A percentile compares a stretch with the other conserved stretches of the same genome.
Evolutionary conservation across 2,888 invertebrate species (phyloP).

Genomic region (Charanyca ferruginea): DNA sequence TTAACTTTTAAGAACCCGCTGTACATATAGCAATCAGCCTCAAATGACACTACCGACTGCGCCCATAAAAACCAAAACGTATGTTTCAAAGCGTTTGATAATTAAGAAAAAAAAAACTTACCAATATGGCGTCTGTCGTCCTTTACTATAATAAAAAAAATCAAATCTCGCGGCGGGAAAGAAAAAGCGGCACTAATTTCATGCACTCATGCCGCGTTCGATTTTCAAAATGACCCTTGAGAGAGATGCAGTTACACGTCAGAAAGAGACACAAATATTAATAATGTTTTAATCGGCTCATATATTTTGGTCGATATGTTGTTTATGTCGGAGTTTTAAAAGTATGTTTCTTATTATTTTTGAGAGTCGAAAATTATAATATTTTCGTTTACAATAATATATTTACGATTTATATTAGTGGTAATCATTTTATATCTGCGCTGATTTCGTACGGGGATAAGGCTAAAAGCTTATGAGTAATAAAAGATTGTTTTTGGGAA

Average conservation of each 20-base stretch:
- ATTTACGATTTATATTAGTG: conserved; percentile 51
- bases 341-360: conserved; percentile 61
- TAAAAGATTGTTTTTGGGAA: conserved; percentile 37
- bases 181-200: conserved; percentile 89
- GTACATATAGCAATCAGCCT: conserved; percentile 58
- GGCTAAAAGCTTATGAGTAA: conserved; percentile 19
- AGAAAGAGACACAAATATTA: conserved; percentile 73
- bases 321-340: conserved; percentile 74
- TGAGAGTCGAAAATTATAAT: conserved; percentile 56
- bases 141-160: conserved; percentile 79
- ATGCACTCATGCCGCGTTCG: conserved; percentile 85
- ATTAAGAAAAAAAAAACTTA: conserved; percentile 78
- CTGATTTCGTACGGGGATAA: conserved; percentile 29
- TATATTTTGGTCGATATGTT: conserved; percentile 86
- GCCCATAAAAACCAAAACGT: conserved; percentile 70
- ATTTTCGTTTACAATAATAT: conserved; percentile 61
- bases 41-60: conserved; percentile 65
- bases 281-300: conserved; percentile 89
- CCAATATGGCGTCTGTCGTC: conserved; percentile 86
- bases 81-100: conserved; percentile 73
- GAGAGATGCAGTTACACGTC: conserved; percentile 62
- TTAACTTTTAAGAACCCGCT: conserved; percentile 23
- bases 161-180: conserved; percentile 86
- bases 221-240: conserved; percentile 84
- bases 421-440: conserved; percentile 54